Percentiles rank a stretch among this genome's conserved stretches.
These are phyloP conservation scores for Petrophora chlorosata DNA, from an alignment of 2,888 invertebrate species.

Conservation along the genomic window DNA sequence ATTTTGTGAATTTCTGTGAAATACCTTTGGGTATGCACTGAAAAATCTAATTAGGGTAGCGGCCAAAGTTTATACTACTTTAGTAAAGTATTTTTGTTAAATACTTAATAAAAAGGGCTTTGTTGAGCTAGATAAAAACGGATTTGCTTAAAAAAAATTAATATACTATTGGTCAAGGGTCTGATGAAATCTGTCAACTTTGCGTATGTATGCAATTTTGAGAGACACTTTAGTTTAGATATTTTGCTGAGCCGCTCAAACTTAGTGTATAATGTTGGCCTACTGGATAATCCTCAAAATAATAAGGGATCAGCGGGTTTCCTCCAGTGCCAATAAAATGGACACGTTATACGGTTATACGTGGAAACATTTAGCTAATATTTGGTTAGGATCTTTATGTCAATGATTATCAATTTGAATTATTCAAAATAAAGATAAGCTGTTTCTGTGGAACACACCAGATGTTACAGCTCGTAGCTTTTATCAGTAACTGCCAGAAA, in stretches of 20 bases:
- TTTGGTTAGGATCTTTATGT: constrained; percentile 2
- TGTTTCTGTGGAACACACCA: neutral
- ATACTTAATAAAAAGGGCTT: too few species aligned
- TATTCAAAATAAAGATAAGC: neutral
- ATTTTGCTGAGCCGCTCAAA: constrained; percentile 6
- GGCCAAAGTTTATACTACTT: too few species aligned
- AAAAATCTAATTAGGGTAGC: too few species aligned
- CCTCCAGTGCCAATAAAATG: constrained; percentile 22
- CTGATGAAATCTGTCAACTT: too few species aligned
- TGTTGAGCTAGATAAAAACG: too few species aligned
- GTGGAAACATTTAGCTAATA: neutral
- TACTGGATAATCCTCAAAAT: constrained; percentile 13
- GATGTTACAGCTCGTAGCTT: too few species aligned
- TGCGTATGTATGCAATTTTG: neutral
- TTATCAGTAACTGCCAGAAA: too few species aligned
- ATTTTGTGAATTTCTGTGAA: too few species aligned
- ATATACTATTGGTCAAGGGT: too few species aligned
- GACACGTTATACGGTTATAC: neutral
- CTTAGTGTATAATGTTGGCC: constrained; percentile 19
- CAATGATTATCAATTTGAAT: neutral
- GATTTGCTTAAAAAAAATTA: too few species aligned
- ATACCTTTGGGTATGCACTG: too few species aligned
- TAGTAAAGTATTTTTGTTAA: too few species aligned
- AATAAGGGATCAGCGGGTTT: constrained; percentile 17
- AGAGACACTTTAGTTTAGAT: neutral